Conservation (phyloP, 1,140 invertebrate genomes). For the Solen grandis region DNA sequence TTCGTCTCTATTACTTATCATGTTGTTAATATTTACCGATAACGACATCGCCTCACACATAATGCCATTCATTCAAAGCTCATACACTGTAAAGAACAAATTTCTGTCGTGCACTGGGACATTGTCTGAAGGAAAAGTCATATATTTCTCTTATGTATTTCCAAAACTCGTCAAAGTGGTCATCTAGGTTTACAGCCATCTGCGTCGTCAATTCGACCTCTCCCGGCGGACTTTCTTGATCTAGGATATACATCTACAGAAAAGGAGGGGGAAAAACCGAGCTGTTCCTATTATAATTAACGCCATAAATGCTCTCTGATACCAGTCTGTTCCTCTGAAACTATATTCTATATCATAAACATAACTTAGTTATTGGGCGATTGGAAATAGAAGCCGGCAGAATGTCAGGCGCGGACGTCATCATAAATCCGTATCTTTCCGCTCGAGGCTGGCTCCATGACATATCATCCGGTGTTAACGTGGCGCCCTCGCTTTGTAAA, state of each 20-base stretch:
- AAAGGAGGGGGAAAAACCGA: neutral
- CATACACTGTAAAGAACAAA: no score
- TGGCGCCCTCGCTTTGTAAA: slow-evolving; percentile 28
- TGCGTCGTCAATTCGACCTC: no score
- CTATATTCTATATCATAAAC: slow-evolving; percentile 33
- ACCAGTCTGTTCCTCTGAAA: neutral
- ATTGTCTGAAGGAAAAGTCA: no score
- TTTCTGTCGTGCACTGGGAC: no score
- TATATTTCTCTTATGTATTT: no score
- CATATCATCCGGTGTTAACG: slow-evolving; percentile 7
- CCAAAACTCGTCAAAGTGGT: no score
- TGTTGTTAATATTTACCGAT: no score
- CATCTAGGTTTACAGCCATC: no score
- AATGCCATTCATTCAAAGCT: no score
- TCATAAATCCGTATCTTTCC: slow-evolving; percentile 41
- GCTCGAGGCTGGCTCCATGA: neutral
- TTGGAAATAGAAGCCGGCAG: slow-evolving; percentile 36
- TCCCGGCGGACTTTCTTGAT: no score
- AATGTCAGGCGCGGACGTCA: neutral
- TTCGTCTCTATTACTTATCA: no score
- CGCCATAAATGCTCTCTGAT: neutral
- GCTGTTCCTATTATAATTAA: neutral
- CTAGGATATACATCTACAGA: neutral
- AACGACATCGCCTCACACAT: no score
- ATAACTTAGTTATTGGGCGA: slow-evolving; percentile 26